Conservation (phyloP, 2,113 vertebrate genomes). For the Pelmatolapia mariae region DNA sequence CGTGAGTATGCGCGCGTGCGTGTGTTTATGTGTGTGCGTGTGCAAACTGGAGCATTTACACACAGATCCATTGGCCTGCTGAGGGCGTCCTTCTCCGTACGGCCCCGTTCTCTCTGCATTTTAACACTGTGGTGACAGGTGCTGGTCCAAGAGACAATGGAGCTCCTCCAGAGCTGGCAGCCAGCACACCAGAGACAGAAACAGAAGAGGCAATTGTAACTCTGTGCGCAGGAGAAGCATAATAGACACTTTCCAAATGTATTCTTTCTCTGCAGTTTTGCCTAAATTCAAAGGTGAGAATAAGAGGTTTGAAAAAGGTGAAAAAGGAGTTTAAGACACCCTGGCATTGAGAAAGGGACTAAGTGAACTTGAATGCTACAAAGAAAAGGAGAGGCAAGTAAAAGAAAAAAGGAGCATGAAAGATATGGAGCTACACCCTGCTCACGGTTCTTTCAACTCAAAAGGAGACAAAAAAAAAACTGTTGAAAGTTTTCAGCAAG, state of each 20-base stretch:
- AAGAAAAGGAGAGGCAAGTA: constrained; percentile 10
- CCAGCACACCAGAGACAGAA: not conserved
- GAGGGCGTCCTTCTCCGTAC: constrained; percentile 54
- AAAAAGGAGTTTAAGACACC: not conserved
- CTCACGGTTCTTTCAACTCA: constrained; percentile 18
- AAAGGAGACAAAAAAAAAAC: constrained; percentile 17
- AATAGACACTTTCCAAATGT: constrained; percentile 5
- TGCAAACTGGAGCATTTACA: constrained; percentile 19
- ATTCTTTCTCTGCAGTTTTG: constrained; percentile 4
- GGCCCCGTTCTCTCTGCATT: constrained; percentile 30
- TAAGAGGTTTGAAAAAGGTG: constrained; percentile 13
- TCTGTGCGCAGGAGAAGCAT: constrained; percentile 8
- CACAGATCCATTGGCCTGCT: constrained; percentile 43
- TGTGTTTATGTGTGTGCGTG: not conserved
- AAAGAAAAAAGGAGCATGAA: constrained; percentile 16
- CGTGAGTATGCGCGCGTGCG: not conserved
- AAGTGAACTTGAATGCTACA: constrained; percentile 6
- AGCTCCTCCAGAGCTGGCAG: constrained; percentile 54
- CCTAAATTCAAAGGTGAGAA: constrained; percentile 33
- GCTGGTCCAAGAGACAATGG: constrained; percentile 55
- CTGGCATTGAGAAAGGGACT: not conserved
- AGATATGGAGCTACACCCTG: constrained; percentile 20
- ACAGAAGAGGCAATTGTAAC: constrained; percentile 24
- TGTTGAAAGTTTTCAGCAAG: constrained; percentile 26
- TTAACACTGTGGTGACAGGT: constrained; percentile 65